Evolutionary conservation across 2,888 invertebrate species (phyloP).

Genomic region (Dryobotodes eremita): DNA sequence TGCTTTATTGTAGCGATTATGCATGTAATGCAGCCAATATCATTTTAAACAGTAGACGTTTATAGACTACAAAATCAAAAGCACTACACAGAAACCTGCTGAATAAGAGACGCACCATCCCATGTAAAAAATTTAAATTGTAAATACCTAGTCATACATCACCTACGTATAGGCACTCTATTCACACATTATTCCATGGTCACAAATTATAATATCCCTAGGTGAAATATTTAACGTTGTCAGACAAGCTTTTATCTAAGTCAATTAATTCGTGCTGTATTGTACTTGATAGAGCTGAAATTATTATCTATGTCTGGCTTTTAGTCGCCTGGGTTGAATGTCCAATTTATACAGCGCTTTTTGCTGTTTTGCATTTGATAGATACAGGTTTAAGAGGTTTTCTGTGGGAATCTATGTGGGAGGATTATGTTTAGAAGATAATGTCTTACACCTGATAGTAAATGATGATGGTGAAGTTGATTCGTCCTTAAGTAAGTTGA

Average conservation of each 20-base stretch:
- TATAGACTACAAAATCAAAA: too few relatives aligned
- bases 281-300: constrained; percentile 51
- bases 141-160: too few relatives aligned
- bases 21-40: background rate
- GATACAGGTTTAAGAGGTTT: constrained; percentile 49
- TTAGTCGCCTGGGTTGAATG: constrained; percentile 37
- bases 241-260: constrained; percentile 64
- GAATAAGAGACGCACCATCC: too few relatives aligned
- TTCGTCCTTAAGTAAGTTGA: background rate
- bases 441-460: background rate
- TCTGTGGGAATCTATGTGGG: constrained; percentile 38
- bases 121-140: too few relatives aligned
- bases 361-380: constrained; percentile 51
- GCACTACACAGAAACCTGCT: too few relatives aligned
- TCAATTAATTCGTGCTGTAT: constrained; percentile 63
- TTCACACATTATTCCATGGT: constrained; percentile 6
- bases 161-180: too few relatives aligned
- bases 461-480: background rate
- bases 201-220: constrained; percentile 67
- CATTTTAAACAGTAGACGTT: background rate
- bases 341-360: constrained; percentile 43
- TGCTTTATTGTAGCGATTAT: too few relatives aligned
- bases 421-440: background rate
- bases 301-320: constrained; percentile 43
- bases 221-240: constrained; percentile 66